Conservation (phyloP, 2,113 vertebrate species). For the Pterocles burchelli region DNA sequence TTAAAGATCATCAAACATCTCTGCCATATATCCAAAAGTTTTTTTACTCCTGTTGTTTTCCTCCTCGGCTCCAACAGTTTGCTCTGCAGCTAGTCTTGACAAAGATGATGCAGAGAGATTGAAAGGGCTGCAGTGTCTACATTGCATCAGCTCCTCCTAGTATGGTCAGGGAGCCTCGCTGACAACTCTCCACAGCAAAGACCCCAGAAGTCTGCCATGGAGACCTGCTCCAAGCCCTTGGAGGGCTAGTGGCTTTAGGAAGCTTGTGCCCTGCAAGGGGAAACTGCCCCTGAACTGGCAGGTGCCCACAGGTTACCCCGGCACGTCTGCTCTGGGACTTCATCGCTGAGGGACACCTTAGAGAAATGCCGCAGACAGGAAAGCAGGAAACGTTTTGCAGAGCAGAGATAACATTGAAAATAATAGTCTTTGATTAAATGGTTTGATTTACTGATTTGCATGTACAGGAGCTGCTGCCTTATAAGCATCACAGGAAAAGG, state of each 20-base stretch:
- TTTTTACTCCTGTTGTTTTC: rapidly evolving
- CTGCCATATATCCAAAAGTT: neutral
- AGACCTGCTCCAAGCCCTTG: neutral
- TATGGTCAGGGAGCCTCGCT: neutral
- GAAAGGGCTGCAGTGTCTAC: neutral
- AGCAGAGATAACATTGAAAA: conserved; percentile 38
- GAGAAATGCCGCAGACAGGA: neutral
- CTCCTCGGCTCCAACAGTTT: neutral
- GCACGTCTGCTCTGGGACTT: rapidly evolving
- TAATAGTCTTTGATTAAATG: neutral
- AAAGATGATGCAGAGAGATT: neutral
- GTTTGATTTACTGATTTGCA: neutral
- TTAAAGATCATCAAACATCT: too few species aligned
- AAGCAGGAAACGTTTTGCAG: conserved; percentile 48
- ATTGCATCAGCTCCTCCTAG: neutral
- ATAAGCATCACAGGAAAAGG: conserved; percentile 35
- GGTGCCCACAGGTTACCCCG: rapidly evolving
- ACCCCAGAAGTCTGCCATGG: rapidly evolving
- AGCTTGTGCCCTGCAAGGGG: neutral
- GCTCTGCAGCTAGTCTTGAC: neutral
- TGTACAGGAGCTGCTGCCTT: neutral
- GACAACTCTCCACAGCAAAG: neutral
- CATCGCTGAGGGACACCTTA: neutral
- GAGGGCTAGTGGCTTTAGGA: neutral
- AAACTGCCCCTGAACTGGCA: neutral